Percentiles rank a stretch among this genome's conserved stretches.
Conservation (phyloP, 2,888 invertebrate species). For the Leptothorax acervorum region DNA sequence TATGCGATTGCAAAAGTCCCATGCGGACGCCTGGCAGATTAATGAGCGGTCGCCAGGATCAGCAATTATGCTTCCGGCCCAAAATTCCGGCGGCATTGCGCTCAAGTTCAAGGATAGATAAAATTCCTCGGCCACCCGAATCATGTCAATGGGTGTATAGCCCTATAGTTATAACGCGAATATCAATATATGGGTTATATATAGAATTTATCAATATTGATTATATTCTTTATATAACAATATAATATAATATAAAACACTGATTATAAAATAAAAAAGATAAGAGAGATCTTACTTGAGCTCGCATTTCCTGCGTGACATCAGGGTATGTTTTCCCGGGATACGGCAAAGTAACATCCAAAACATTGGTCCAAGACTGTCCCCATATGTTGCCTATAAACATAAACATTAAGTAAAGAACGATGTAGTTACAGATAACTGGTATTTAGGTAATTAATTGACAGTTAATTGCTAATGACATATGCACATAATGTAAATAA, state of each 20-base stretch:
- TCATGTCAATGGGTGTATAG: conserved; percentile 93
- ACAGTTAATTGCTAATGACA: background rate
- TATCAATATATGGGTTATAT: conserved; percentile 26
- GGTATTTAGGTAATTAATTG: background rate
- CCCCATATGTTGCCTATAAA: conserved; percentile 94
- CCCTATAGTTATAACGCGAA: conserved; percentile 88
- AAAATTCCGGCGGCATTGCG: conserved; percentile 94
- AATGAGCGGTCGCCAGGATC: conserved; percentile 92
- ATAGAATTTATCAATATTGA: conserved; percentile 26
- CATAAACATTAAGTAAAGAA: conserved; percentile 18
- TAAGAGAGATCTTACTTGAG: conserved; percentile 87
- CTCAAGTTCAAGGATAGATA: conserved; percentile 96
- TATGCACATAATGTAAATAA: background rate
- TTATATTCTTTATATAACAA: conserved; percentile 47
- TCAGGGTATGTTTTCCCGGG: conserved; percentile 94
- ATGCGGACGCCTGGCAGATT: conserved; percentile 96
- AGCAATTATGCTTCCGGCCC: conserved; percentile 94
- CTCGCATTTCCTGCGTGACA: conserved; percentile 93
- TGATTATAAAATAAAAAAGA: background rate
- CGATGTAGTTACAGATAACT: background rate
- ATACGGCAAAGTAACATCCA: conserved; percentile 94
- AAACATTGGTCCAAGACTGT: conserved; percentile 94
- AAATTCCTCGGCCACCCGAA: conserved; percentile 96
- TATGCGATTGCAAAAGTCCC: conserved; percentile 96
- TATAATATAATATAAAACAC: background rate